A percentile compares a stretch with the other conserved stretches of the same genome.
phyloP scores from a whole-genome alignment of 35 echinoderm and acorn worm species.

The Strongylocentrotus purpuratus region DNA sequence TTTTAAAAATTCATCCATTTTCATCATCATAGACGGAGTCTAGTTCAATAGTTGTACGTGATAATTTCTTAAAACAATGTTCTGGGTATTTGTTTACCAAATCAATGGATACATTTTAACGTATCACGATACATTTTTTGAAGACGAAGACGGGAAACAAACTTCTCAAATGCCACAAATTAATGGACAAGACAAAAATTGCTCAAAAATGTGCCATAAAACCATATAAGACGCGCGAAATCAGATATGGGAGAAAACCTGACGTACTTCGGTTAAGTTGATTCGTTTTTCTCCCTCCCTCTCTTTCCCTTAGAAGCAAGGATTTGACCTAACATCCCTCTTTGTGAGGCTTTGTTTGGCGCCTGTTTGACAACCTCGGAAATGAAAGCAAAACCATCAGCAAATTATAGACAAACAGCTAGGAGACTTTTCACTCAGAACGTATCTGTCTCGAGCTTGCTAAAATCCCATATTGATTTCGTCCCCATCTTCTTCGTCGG shows the following conservation, averaged over 20 bases:
- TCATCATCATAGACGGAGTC: background rate
- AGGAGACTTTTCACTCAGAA: constrained; percentile 10
- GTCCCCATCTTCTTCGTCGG: background rate
- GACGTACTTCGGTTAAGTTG: background rate
- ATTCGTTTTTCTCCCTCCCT: background rate
- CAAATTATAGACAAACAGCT: constrained; percentile 12
- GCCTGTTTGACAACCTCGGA: constrained; percentile 6
- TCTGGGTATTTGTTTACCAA: background rate
- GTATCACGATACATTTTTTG: background rate
- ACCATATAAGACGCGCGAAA: background rate
- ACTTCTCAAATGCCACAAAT: background rate
- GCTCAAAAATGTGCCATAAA: too few species aligned
- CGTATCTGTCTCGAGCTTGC: background rate
- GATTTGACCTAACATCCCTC: background rate
- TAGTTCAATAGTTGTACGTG: background rate
- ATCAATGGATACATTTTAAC: background rate
- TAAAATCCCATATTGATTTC: constrained; percentile 19
- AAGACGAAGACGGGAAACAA: background rate
- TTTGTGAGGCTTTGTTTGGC: background rate
- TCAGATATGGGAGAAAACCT: background rate
- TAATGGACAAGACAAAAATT: background rate
- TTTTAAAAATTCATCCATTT: background rate
- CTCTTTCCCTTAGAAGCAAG: background rate
- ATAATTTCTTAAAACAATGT: background rate
- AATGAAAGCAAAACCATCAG: constrained; percentile 12